phyloP scores from a whole-genome alignment of 2,113 vertebrate species.

The Benitochromis conjunctus region DNA sequence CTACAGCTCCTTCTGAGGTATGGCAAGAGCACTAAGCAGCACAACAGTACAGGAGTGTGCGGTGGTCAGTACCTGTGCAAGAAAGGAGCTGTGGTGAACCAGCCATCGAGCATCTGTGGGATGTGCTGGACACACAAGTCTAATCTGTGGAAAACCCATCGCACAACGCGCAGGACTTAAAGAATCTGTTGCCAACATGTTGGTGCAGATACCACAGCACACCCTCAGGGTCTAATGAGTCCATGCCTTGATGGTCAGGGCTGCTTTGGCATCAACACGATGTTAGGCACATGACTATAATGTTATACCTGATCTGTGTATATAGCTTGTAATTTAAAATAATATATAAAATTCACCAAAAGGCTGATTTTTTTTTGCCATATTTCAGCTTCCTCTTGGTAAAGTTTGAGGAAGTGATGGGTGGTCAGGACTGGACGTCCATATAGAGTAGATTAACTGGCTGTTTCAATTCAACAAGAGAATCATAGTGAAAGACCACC shows the following conservation, averaged over 20 bases:
- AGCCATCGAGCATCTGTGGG: neutral
- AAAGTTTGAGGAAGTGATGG: neutral
- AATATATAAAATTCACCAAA: neutral
- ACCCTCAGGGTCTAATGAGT: fast-evolving
- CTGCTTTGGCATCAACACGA: neutral
- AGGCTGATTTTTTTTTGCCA: neutral
- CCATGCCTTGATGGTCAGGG: no score
- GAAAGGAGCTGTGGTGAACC: neutral
- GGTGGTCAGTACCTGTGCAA: neutral
- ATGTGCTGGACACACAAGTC: neutral
- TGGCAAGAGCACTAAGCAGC: neutral
- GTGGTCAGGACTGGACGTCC: fast-evolving
- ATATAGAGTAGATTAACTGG: neutral
- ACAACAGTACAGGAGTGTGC: neutral
- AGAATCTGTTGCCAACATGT: no score
- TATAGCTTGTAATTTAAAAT: neutral
- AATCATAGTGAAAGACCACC: neutral
- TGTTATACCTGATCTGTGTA: no score
- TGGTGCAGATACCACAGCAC: no score
- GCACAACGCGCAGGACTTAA: fast-evolving
- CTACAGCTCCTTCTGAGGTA: neutral
- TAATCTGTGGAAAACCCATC: fast-evolving
- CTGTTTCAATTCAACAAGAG: neutral
- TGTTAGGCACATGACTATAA: neutral
- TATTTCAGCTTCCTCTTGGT: neutral